Conservation (phyloP, 1,140 invertebrate genomes). For the Bombus terrestris region DNA sequence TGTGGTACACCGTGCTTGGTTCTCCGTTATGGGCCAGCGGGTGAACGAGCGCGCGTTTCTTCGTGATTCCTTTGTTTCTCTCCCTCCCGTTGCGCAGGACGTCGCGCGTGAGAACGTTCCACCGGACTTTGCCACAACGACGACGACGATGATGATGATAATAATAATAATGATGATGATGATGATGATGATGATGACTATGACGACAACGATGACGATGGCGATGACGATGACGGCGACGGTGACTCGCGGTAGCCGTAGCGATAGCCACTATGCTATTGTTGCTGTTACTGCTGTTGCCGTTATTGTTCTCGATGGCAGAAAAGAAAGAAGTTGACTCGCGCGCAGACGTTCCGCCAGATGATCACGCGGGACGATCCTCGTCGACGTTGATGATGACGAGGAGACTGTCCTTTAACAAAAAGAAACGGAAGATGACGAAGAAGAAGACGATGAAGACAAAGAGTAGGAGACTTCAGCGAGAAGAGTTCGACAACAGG, state of each 20-base stretch:
- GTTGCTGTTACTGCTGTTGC: background rate
- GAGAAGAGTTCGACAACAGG: conserved; percentile 5
- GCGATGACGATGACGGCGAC: background rate
- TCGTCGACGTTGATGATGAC: background rate
- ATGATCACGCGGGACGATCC: conserved; percentile 22
- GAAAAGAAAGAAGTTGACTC: conserved; percentile 8
- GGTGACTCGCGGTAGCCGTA: background rate
- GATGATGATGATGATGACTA: background rate
- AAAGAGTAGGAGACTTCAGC: conserved; percentile 26
- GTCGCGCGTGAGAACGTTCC: conserved; percentile 43
- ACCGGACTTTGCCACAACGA: conserved; percentile 9
- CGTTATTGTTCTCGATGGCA: background rate
- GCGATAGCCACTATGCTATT: background rate
- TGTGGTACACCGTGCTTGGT: background rate
- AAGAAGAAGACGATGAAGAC: conserved; percentile 30
- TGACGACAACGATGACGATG: background rate
- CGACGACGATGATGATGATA: rapidly evolving
- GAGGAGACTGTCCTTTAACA: background rate
- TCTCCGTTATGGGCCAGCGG: conserved; percentile 29
- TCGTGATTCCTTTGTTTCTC: conserved; percentile 43
- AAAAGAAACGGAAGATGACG: conserved; percentile 6
- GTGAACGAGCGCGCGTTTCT: conserved; percentile 36
- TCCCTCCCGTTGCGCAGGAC: conserved; percentile 21
- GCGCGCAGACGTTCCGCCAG: conserved; percentile 21
- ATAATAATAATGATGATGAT: background rate